These are phyloP conservation scores for Drosophila fulvimacula DNA, from an alignment of 2,888 invertebrate genomes.

Conservation along the genomic window DNA sequence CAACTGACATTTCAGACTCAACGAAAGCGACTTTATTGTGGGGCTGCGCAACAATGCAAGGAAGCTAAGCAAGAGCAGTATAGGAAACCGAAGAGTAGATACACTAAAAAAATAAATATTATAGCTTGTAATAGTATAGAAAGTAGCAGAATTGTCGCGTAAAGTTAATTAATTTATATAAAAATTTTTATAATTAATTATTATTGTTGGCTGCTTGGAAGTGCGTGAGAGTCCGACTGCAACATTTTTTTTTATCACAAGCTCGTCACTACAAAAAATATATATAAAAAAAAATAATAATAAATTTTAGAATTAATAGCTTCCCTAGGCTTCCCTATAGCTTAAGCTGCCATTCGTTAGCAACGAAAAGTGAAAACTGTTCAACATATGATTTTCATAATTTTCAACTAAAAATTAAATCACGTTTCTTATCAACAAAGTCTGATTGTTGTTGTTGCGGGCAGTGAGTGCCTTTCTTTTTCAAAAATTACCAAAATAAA, in stretches of 20 bases:
- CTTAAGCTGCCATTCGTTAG: slow-evolving; percentile 32
- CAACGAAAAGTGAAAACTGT: slow-evolving; percentile 70
- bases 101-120: slow-evolving; percentile 11
- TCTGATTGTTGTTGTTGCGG: slow-evolving; percentile 18
- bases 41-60: slow-evolving; percentile 63
- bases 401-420: slow-evolving; percentile 75
- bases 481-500: slow-evolving; percentile 76
- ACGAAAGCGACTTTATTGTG: slow-evolving; percentile 56
- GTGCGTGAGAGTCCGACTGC: too few species aligned
- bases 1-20: slow-evolving; percentile 32
- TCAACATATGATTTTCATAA: slow-evolving; percentile 71
- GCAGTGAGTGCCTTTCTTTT: slow-evolving; percentile 77
- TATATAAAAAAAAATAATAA: not conserved
- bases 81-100: slow-evolving; percentile 17
- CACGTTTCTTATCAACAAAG: slow-evolving; percentile 75
- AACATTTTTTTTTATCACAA: too few species aligned
- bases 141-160: too few species aligned
- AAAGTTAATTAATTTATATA: too few species aligned
- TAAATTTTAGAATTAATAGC: not conserved
- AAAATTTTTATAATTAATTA: too few species aligned
- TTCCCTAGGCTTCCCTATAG: slow-evolving; percentile 26
- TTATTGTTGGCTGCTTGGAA: too few species aligned
- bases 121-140: too few species aligned
- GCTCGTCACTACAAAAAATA: not conserved
- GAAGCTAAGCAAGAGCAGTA: slow-evolving; percentile 47